Evolutionary conservation across 1,140 invertebrate species (phyloP), one percentile per base, ranked within the genome.

Genomic region (Drosophila suzukii): DNA sequence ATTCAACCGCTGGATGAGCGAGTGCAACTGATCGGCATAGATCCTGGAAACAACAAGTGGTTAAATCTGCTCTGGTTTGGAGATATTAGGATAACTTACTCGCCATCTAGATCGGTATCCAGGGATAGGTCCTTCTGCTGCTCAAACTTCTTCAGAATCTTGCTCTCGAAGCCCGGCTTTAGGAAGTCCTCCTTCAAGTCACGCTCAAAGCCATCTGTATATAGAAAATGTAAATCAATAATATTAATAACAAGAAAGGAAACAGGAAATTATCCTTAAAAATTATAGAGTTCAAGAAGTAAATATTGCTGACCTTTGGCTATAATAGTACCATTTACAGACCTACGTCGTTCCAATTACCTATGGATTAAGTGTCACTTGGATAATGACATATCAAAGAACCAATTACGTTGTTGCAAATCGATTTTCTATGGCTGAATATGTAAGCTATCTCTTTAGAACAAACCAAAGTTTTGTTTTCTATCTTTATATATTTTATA

Each of bases 91-190:
- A 54, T 13, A 11, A 54, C 91, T 82, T 72, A 92, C 91, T 92
- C 91, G 47, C 90, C 91, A 80, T 92, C 91, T 63, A 92, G 75
- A 57, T 92, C 91, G n/a, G 90, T 91, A 13, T 92, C 91, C 44
- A 91, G 30, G 0, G 79, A 61, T 1, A 61, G 11, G 17, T 78
- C 75, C 54, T 76, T 82, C 24, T 83, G 71, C 66, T 86, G 75
- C 39, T 79, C 71, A 72, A 92, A 91, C 17, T 90, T 70, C 68
- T 91, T 82, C 0, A 91, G 51, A 17, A 92, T 79, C 57, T 81
- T 76, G 49, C 77, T 90, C 51, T 92, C 91, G 30, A 91, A 92
- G 0, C 91, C 91, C 3, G 91, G 91, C 51, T 92, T 92, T 24
- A 92, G 38, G 39, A 90, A 92, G 11, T 92, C 91, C 20, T 86